phyloP scores from a whole-genome alignment of 2,797 vertebrate species.

The Sebastes baramenuke region DNA sequence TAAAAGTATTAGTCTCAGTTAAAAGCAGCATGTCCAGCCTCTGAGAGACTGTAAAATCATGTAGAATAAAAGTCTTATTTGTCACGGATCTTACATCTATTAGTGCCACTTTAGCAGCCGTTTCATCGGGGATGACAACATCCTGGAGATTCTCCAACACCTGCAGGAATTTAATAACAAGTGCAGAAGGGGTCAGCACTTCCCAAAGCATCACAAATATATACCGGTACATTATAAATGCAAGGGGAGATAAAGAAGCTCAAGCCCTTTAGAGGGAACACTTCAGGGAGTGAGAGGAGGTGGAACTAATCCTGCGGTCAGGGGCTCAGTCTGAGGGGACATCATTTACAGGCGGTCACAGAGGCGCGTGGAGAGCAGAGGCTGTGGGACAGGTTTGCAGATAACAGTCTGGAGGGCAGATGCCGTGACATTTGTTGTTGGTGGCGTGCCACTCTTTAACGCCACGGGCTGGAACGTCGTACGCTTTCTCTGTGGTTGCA shows the following conservation, averaged over 20 bases:
- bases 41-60: constrained; percentile 33
- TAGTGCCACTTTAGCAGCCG: constrained; percentile 30
- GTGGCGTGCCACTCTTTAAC: constrained; percentile 47
- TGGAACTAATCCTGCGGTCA: constrained; percentile 64
- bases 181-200: constrained; percentile 14
- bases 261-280: constrained; percentile 36
- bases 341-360: constrained; percentile 51
- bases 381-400: constrained; percentile 44
- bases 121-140: constrained; percentile 11
- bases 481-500: constrained; percentile 74
- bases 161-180: constrained; percentile 30
- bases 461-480: constrained; percentile 22
- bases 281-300: constrained; percentile 44
- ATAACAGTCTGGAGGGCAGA: constrained; percentile 57
- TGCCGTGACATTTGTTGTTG: constrained; percentile 61
- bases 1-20: constrained; percentile 45
- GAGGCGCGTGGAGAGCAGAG: constrained; percentile 28
- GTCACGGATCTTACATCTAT: constrained; percentile 44
- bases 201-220: constrained; percentile 13
- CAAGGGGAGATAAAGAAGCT: constrained; percentile 42
- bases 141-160: constrained; percentile 12
- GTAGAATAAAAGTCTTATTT: constrained; percentile 42
- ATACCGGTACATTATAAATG: constrained; percentile 38
- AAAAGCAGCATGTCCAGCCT: constrained; percentile 35
- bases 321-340: constrained; percentile 38